Evolutionary conservation across 2,113 vertebrate genomes (phyloP).

Genomic region (Ramphastos sulfuratus): DNA sequence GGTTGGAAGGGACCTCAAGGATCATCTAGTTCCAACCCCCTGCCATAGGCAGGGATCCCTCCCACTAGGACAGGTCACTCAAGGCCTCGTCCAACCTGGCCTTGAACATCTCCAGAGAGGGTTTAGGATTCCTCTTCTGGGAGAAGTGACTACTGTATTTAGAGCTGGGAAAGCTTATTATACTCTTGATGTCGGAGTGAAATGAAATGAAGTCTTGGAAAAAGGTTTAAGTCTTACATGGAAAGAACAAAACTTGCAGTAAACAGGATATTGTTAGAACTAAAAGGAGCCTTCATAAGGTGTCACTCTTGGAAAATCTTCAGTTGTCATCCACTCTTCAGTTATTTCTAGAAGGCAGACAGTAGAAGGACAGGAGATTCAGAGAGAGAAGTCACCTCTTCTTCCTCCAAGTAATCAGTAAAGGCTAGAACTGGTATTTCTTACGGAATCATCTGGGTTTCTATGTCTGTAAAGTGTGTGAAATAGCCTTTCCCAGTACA

Average conservation of each 20-base stretch:
- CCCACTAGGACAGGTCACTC: too few species aligned
- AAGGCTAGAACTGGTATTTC: not conserved
- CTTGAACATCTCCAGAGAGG: not conserved
- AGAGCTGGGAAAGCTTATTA: not conserved
- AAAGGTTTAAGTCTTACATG: not conserved
- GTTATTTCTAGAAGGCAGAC: not conserved
- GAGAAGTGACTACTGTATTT: not conserved
- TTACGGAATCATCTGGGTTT: not conserved
- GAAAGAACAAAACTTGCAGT: not conserved
- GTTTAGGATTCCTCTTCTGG: not conserved
- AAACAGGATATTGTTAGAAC: not conserved
- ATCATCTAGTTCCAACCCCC: too few species aligned
- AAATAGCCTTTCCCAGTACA: not conserved
- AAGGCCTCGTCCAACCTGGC: too few species aligned
- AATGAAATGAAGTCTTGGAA: not conserved
- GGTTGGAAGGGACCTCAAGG: too few species aligned
- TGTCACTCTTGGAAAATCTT: not conserved
- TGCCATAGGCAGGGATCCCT: too few species aligned
- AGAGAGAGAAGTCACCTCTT: not conserved
- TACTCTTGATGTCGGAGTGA: not conserved
- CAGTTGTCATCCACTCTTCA: not conserved
- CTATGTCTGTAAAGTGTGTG: not conserved
- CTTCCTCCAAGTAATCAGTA: not conserved
- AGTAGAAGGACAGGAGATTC: not conserved
- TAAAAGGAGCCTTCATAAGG: not conserved